Conservation (phyloP, 1,140 invertebrate genomes). For the Phthorimaea operculella region DNA sequence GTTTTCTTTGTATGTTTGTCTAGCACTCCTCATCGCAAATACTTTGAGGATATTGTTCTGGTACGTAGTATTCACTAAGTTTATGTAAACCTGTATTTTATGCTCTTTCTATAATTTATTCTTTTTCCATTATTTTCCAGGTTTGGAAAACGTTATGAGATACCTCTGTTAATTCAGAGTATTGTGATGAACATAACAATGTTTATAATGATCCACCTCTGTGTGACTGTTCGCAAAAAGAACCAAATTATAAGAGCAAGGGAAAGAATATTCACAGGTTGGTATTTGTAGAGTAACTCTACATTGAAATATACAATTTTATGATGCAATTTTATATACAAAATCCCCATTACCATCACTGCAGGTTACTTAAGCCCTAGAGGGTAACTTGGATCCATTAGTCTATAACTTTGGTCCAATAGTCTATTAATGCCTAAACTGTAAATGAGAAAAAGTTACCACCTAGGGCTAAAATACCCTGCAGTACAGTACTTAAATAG, state of each 20-base stretch:
- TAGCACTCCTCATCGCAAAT: slow-evolving; percentile 94
- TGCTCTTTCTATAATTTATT: neutral
- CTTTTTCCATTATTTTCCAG: slow-evolving; percentile 65
- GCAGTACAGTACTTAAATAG: too few species aligned
- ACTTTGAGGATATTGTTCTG: slow-evolving; percentile 97
- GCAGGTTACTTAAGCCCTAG: too few species aligned
- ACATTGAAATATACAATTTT: too few species aligned
- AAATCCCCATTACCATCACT: too few species aligned
- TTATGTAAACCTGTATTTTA: neutral
- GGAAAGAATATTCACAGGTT: slow-evolving; percentile 89
- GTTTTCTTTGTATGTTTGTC: slow-evolving; percentile 96
- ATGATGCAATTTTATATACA: too few species aligned
- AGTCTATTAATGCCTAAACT: too few species aligned
- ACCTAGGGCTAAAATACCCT: too few species aligned
- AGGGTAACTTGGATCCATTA: too few species aligned
- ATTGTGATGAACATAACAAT: slow-evolving; percentile 97
- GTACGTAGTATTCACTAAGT: slow-evolving; percentile 71
- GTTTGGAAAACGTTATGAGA: slow-evolving; percentile 98
- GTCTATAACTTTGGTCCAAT: too few species aligned
- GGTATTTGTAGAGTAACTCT: slow-evolving; percentile 26
- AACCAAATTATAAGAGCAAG: slow-evolving; percentile 82
- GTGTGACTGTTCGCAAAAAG: slow-evolving; percentile 87
- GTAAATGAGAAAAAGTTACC: too few species aligned
- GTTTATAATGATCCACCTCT: slow-evolving; percentile 95
- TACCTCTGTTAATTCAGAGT: slow-evolving; percentile 95